Conservation (phyloP, 2,888 invertebrate species). For the Aethes cnicana region DNA sequence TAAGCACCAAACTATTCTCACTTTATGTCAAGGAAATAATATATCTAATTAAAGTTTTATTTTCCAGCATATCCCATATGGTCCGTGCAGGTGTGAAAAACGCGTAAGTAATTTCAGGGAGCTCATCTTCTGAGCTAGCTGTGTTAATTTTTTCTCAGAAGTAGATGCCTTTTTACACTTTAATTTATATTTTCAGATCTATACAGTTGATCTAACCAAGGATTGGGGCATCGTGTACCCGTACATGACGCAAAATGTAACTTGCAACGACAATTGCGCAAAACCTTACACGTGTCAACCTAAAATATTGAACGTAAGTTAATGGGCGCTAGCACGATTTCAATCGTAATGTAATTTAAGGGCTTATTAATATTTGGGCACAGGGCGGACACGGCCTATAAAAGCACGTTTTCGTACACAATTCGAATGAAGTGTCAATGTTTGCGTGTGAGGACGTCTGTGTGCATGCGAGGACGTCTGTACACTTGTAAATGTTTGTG, state of each 20-base stretch:
- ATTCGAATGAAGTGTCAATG: too few relatives aligned
- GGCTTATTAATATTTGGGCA: too few relatives aligned
- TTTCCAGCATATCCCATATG: conserved; percentile 54
- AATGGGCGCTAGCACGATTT: too few relatives aligned
- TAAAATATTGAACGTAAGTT: conserved; percentile 59
- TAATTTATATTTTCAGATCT: conserved; percentile 28
- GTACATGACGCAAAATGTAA: conserved; percentile 48
- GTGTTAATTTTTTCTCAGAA: too few relatives aligned
- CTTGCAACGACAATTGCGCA: conserved; percentile 54
- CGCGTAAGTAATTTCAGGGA: conserved; percentile 44
- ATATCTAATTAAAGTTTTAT: conserved; percentile 5
- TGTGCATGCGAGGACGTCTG: too few relatives aligned
- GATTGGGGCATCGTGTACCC: conserved; percentile 48
- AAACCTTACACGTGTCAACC: conserved; percentile 55
- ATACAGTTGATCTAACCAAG: conserved; percentile 46
- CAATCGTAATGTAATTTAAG: too few relatives aligned
- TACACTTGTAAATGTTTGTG: too few relatives aligned
- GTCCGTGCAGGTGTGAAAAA: conserved; percentile 53
- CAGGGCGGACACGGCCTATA: too few relatives aligned
- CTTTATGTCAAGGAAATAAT: not conserved
- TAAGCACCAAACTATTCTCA: not conserved
- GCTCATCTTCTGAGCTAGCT: too few relatives aligned
- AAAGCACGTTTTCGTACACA: too few relatives aligned
- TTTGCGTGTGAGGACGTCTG: too few relatives aligned
- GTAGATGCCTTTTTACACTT: not conserved